Percentiles rank a stretch among this genome's conserved stretches.
These are phyloP conservation scores for Drosophila sordidula DNA, from an alignment of 2,888 invertebrate genomes.

Conservation along the genomic window DNA sequence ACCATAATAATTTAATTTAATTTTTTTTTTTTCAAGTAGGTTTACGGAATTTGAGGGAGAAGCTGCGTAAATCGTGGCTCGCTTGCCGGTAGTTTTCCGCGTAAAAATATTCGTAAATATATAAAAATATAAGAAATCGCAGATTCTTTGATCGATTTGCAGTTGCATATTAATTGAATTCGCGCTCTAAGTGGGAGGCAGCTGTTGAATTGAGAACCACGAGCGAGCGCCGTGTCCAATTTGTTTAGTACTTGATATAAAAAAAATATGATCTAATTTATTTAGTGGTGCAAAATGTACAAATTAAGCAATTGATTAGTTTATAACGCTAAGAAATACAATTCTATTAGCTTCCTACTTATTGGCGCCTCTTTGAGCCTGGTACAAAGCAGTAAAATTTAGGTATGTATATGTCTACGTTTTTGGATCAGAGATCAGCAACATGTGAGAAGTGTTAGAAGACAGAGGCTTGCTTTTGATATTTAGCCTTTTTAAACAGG, in stretches of 20 bases:
- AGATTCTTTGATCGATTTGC: conserved; percentile 43
- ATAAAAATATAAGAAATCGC: neutral
- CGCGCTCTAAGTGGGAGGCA: conserved; percentile 38
- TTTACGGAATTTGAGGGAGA: neutral
- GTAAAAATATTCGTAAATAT: neutral
- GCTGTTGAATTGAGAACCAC: conserved; percentile 20
- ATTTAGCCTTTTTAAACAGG: conserved; percentile 9
- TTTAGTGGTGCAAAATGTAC: conserved; percentile 9
- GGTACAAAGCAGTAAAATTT: conserved; percentile 40
- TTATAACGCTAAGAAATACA: conserved; percentile 42
- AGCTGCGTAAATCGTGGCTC: neutral
- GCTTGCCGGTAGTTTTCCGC: conserved; percentile 30
- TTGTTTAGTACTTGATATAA: conserved; percentile 23
- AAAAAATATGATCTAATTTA: conserved; percentile 9
- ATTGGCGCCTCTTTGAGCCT: conserved; percentile 52
- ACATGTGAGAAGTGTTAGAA: conserved; percentile 1
- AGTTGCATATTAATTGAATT: conserved; percentile 52
- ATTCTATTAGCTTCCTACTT: conserved; percentile 15
- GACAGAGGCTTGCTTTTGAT: neutral
- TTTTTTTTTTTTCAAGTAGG: neutral
- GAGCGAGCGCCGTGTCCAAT: conserved; percentile 36
- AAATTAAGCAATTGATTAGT: conserved; percentile 56
- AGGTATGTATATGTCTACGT: neutral
- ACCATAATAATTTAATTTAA: neutral
- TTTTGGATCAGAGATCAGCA: conserved; percentile 1